Base-by-base conservation (phyloP, 2,113 vertebrate genomes). In the Coptodon rendalli region DNA sequence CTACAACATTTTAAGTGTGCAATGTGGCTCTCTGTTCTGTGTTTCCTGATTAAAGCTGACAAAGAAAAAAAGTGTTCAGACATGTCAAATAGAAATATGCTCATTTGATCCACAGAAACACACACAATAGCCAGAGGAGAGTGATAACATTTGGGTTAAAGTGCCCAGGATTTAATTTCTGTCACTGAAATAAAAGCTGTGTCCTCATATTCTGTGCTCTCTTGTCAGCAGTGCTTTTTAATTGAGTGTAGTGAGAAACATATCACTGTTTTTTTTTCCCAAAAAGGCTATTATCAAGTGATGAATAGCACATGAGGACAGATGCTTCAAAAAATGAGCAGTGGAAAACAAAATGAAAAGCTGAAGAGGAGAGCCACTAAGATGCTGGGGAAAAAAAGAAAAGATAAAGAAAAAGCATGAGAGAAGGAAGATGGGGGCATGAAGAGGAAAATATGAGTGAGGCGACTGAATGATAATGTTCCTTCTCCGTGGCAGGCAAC, bases 381-480 rank as follows among this genome's bases (percentile, higher is more conserved):
- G 54, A 88, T 48, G 34, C 29, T 22, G 3, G 63, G 36, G 12
- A 38, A 56, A 86, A 76, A 24, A 43, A 17, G 29, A 86, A 45
- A 76, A 22, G 56, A 19, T 53, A 71, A n/a, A 50, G 34, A 63
- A 40, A 40, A 71, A 27, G 13, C 22, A 19, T 19, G 6, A 19
- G 73, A 87, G 16, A 45, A 43, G 45, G 22, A 53, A 52, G 24
- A 80, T 0, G 40, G 6, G 24, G 6, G 34, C 82, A 80, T 76
- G 52, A 38, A 84, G 87, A 79, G 73, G 84, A 66, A 90, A 89
- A 92, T 92, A 85, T 73, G 85, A 89, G 91, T 45, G 85, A 91
- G 84, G 66, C 52, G 68, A 85, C 43, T 91, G 92, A 94, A 90
- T 86, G 86, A 93, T 93, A 87, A 89, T 89, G 83, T 86, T 89